A percentile compares a stretch with the other conserved stretches of the same genome.
Evolutionary conservation across 2,888 invertebrate genomes (phyloP).

Genomic region (Eupelmus urozonus): DNA sequence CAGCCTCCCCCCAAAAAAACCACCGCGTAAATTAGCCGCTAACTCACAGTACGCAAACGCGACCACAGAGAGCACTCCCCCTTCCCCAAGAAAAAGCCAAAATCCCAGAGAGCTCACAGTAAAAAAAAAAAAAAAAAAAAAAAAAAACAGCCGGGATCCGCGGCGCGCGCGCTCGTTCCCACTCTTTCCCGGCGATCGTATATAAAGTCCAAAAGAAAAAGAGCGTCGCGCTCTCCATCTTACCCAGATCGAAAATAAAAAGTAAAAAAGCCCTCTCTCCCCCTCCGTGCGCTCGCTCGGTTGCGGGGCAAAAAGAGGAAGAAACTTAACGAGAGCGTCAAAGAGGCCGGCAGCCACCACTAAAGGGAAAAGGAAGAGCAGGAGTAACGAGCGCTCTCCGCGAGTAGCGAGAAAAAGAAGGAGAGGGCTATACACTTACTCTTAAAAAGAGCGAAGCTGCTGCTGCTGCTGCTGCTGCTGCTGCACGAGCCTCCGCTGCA

Average conservation of each 20-base stretch:
- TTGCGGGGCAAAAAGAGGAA: slow-evolving; percentile 36
- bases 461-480: neutral
- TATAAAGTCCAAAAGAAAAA: slow-evolving; percentile 23
- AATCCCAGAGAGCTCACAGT: too few relatives aligned
- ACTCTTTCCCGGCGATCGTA: slow-evolving; percentile 6
- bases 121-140: too few relatives aligned
- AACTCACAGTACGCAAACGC: too few relatives aligned
- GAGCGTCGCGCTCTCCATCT: neutral
- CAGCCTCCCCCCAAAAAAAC: too few relatives aligned
- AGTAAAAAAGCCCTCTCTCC: neutral
- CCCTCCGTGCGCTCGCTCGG: neutral
- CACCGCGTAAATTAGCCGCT: neutral
- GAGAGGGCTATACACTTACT: neutral
- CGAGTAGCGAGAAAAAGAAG: neutral
- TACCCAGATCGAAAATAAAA: too few relatives aligned
- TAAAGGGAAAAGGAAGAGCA: slow-evolving; percentile 36
- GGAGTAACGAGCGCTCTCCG: neutral
- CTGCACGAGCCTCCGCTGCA: slow-evolving; percentile 19
- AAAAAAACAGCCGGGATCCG: too few relatives aligned
- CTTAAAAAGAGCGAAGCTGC: slow-evolving; percentile 27
- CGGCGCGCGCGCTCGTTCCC: neutral
- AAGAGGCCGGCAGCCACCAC: slow-evolving; percentile 45
- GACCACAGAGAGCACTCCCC: too few relatives aligned
- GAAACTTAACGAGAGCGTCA: slow-evolving; percentile 52
- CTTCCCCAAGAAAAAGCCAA: too few relatives aligned